Evolutionary conservation across 2,113 vertebrate genomes (phyloP), one percentile per base, ranked within the genome.

Genomic region (Nothocercus julius): DNA sequence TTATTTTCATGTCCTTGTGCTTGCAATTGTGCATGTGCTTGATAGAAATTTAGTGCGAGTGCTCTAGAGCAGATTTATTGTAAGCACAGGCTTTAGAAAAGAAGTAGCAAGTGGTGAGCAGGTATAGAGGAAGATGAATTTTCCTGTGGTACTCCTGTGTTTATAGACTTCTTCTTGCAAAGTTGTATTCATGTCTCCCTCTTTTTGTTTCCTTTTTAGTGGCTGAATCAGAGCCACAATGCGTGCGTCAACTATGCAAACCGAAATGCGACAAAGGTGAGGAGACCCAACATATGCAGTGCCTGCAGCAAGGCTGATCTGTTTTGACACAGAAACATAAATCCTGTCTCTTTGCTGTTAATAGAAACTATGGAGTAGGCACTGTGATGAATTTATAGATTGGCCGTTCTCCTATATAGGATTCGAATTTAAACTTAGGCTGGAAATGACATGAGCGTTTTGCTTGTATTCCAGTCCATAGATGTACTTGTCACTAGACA

Each of bases 151-250:
- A 0, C 20, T 40, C 4, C 6, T 4, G 1, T 0, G 0, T 24
- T 61, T 22, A 1, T 15, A 14, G 56, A 7, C 12, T 38, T 9
- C 11, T 72, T 51, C 51, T 61, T 7, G 94, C 97, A 73, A 68
- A 49, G 49, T 21, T 16, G 5, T 45, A 24, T 38, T 89, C 21
- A 42, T 15, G 4, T 22, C 17, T 64, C 4, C 80, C 47, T 88
- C 80, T 42, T 56, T 66, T 81, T 86, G 51, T 59, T 88, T 97
- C 77, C 87, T 34, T 81, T 92, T 10, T 82, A 99, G 99, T 99
- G 98, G 98, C 96, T 99, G 97, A 99, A 99, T 95, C 99, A 99
- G 97, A 99, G 99, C 96, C 99, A 99, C 97, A 99, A 99, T 1
- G 99, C 99, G 42, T 99, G 99, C 84, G 99, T 99, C 86, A 99